Conservation (phyloP, 37 sponge, comb jelly and placozoan species). For the Tethya wilhelma region DNA sequence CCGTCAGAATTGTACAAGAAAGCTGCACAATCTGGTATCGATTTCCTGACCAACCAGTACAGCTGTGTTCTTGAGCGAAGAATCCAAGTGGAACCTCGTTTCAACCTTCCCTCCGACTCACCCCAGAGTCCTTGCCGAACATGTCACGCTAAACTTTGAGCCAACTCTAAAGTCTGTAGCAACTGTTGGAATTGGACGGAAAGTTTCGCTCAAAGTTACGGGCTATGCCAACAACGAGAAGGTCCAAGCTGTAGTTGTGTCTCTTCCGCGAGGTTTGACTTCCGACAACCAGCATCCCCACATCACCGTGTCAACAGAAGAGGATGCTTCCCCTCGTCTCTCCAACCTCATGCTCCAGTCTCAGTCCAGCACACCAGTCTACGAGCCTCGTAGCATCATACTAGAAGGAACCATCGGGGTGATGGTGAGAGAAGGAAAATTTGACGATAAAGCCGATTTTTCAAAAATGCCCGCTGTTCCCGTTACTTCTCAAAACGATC, state of each 20-base stretch:
- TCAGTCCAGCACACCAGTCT: neutral
- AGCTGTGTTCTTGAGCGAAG: slow-evolving; percentile 59
- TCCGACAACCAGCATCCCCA: slow-evolving; percentile 69
- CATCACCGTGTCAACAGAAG: slow-evolving; percentile 79
- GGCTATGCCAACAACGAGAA: slow-evolving; percentile 54
- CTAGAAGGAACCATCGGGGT: slow-evolving; percentile 65
- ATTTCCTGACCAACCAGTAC: no score
- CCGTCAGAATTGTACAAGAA: no score
- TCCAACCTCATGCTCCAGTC: slow-evolving; percentile 70
- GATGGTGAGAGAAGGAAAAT: slow-evolving; percentile 2
- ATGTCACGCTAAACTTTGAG: slow-evolving; percentile 74
- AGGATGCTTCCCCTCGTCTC: slow-evolving; percentile 43
- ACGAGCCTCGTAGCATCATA: neutral
- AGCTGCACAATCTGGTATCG: no score
- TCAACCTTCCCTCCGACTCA: slow-evolving; percentile 43
- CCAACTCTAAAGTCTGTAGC: slow-evolving; percentile 44
- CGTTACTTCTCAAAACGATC: neutral
- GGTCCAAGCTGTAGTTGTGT: slow-evolving; percentile 72
- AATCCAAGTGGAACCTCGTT: slow-evolving; percentile 69
- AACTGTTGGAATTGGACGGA: slow-evolving; percentile 38
- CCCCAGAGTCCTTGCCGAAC: slow-evolving; percentile 48
- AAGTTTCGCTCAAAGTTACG: slow-evolving; percentile 44
- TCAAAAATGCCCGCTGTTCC: neutral
- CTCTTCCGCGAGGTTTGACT: slow-evolving; percentile 20
- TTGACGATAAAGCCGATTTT: neutral